These are phyloP conservation scores for Tribolium freemani DNA, from an alignment of 2,888 invertebrate species.

Conservation along the genomic window DNA sequence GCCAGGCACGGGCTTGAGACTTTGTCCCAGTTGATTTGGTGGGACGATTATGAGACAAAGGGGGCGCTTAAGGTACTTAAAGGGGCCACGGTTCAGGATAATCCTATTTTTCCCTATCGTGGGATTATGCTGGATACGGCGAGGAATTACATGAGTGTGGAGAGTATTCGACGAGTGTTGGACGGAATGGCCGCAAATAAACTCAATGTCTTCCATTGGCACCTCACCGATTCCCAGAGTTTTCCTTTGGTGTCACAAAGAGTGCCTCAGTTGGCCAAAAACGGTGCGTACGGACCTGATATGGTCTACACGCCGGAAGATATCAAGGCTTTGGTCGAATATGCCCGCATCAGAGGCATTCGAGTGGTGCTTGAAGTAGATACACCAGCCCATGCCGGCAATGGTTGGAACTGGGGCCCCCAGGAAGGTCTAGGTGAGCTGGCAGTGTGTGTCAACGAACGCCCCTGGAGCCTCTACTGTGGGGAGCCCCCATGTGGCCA, in stretches of 20 bases:
- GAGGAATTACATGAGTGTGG: slow-evolving; percentile 87
- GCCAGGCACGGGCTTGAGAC: slow-evolving; percentile 85
- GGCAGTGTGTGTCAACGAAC: slow-evolving; percentile 83
- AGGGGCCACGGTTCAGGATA: slow-evolving; percentile 80
- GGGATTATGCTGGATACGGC: slow-evolving; percentile 93
- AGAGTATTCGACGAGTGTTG: slow-evolving; percentile 79
- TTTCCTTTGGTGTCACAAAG: slow-evolving; percentile 87
- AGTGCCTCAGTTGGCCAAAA: slow-evolving; percentile 83
- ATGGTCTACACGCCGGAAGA: slow-evolving; percentile 78
- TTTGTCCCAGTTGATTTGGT: slow-evolving; percentile 85
- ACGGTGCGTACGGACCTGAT: slow-evolving; percentile 89
- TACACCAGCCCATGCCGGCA: slow-evolving; percentile 90
- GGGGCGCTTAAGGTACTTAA: slow-evolving; percentile 76
- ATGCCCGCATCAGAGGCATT: slow-evolving; percentile 86
- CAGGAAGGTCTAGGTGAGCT: slow-evolving; percentile 82
- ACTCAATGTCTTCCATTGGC: slow-evolving; percentile 95
- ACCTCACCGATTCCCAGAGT: slow-evolving; percentile 91
- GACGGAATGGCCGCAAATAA: slow-evolving; percentile 92
- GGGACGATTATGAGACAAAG: slow-evolving; percentile 74
- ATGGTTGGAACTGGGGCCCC: slow-evolving; percentile 89
- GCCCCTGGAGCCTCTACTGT: slow-evolving; percentile 83
- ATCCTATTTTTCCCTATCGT: slow-evolving; percentile 84
- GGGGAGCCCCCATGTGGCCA: slow-evolving; percentile 92
- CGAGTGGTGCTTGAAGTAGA: slow-evolving; percentile 91
- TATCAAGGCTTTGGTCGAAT: slow-evolving; percentile 80